Evolutionary conservation across 2,797 vertebrate genomes (phyloP), one percentile per base, ranked within the genome.

Genomic region (Helicolenus hilgendorfi): DNA sequence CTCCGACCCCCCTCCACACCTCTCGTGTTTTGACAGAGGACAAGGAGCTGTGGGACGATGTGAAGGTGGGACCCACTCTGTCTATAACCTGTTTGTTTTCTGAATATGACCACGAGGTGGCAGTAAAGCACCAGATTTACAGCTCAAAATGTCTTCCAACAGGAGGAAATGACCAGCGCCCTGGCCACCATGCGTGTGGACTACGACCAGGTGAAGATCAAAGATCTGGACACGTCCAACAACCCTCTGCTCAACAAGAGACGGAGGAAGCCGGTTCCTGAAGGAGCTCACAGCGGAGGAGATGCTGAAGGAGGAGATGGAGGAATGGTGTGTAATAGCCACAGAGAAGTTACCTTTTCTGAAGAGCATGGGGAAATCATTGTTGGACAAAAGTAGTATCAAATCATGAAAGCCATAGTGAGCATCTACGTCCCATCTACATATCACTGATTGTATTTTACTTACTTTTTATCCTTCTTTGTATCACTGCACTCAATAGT

Each of bases 131-230:
- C 33, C 58, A 33, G 3, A n/a, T 69, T 87, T 35, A 62, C 36
- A 58, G 11, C 24, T n/a, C 71, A 18, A 18, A 20, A 2, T 55
- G 0, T 71, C 18, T 72, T 67, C 49, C 49, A 29, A 55, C 94
- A 99, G 99, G 99, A 99, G 96, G 99, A 99, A 92, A 98, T 99
- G 98, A 99, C 98, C 87, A 99, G 98, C 0, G 99, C 98, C 55
- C 87, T 99, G 96, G 99, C 99, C 53, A 99, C 98, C 67, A 99
- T 99, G 98, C 97, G 99, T 0, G 98, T 99, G n/a, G 99, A 99
- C 96, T 99, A 99, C 0, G 98, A 99, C 92, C 99, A 99, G 95
- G 98, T 99, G 92, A 99, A 98, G 96, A 99, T 99, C 93, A 99
- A 99, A 94, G 99, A 99, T 94, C 95, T 99, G 96, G 98, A 99